A percentile compares a stretch with the other conserved stretches of the same genome.
Conservation (phyloP, 1,140 invertebrate species). For the Bursaphelenchus mucronatus region DNA sequence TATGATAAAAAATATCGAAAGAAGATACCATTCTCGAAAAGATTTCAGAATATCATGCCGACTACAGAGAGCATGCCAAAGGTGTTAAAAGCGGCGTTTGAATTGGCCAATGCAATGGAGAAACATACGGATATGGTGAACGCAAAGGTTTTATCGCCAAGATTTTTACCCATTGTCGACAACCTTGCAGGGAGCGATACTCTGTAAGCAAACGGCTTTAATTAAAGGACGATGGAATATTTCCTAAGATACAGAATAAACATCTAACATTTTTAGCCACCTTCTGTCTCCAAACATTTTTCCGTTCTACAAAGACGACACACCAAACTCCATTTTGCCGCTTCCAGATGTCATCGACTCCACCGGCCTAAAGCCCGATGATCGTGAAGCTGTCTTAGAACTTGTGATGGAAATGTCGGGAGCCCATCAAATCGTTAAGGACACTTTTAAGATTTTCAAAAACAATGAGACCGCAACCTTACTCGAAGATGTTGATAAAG, state of each 20-base stretch:
- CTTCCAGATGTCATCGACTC: conserved; percentile 27
- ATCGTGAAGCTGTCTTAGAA: conserved; percentile 25
- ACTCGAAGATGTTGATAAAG: conserved; percentile 8
- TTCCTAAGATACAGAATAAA: not conserved
- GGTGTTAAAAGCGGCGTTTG: conserved; percentile 3
- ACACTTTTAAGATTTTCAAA: conserved; percentile 23
- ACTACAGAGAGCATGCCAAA: conserved; percentile 8
- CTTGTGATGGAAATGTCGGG: conserved; percentile 24
- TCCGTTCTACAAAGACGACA: conserved; percentile 33
- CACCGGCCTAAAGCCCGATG: conserved; percentile 10
- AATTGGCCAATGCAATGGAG: conserved; percentile 4
- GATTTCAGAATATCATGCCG: conserved; percentile 1
- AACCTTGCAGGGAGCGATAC: conserved; percentile 4
- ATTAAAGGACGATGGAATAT: too few species aligned
- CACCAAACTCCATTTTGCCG: conserved; percentile 18
- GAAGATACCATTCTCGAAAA: conserved; percentile 9
- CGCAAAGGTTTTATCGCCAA: conserved; percentile 14
- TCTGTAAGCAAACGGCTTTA: not conserved
- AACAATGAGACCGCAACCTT: conserved; percentile 15
- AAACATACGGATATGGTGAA: conserved; percentile 20
- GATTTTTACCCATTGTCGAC: conserved; percentile 8
- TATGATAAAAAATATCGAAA: conserved; percentile 2
- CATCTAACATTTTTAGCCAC: conserved; percentile 3
- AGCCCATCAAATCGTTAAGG: conserved; percentile 23
- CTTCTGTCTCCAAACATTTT: conserved; percentile 25